Percentiles rank a stretch among this genome's conserved stretches.
Conservation (phyloP, 1,140 invertebrate species). For the Ladona fulva region DNA sequence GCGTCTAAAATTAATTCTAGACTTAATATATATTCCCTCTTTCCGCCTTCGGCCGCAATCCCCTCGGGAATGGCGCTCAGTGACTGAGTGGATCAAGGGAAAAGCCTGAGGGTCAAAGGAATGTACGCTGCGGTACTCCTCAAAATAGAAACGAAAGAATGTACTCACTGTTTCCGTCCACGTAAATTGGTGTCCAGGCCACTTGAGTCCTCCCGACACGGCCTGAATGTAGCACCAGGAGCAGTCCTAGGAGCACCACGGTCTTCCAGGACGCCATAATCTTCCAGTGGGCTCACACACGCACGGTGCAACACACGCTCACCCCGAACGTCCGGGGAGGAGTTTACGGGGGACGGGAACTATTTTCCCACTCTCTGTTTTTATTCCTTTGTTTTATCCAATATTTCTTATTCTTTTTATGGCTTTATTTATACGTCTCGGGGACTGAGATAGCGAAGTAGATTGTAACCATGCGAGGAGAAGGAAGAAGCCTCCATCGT, state of each 20-base stretch:
- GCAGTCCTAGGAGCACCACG: not conserved
- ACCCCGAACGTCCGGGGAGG: too few species aligned
- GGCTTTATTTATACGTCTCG: not conserved
- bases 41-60: too few species aligned
- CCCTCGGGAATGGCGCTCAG: too few species aligned
- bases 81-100: too few species aligned
- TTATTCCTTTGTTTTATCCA: not conserved
- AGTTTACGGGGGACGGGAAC: not conserved
- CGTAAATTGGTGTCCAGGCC: conserved; percentile 26
- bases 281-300: not conserved
- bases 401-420: not conserved
- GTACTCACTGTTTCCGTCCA: conserved; percentile 26
- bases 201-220: conserved; percentile 19
- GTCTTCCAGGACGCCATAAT: not conserved
- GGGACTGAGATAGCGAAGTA: too few species aligned
- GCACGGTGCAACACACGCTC: not conserved
- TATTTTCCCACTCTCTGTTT: not conserved
- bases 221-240: not conserved
- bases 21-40: too few species aligned
- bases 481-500: too few species aligned
- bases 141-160: too few species aligned
- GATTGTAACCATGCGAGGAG: too few species aligned
- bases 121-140: too few species aligned
- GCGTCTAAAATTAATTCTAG: too few species aligned
- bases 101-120: too few species aligned